Evolutionary conservation across 2,888 invertebrate genomes (phyloP), one percentile per base, ranked within the genome.

Genomic region (Apamea monoglypha): DNA sequence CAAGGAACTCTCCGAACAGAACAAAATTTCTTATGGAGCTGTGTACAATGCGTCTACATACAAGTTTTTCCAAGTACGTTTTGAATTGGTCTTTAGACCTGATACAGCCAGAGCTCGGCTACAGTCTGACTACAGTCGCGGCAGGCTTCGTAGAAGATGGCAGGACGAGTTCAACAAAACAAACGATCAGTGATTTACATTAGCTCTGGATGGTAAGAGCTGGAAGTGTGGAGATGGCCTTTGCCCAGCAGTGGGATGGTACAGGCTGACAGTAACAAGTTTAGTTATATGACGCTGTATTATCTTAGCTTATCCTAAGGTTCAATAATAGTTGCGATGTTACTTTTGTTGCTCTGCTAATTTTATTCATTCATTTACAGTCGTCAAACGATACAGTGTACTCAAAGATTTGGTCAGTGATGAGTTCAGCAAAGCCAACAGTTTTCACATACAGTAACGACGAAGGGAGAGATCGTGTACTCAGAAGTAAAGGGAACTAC

Each of bases 321-420:
- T 25, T 47, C 21, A 67, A 18, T 67, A 68, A n/a, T 2, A 59
- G 21, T 14, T 1, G 12, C 12, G 29, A 25, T 63, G 1, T 1
- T 21, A n/a, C 6, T 50, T 53, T 76, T 18, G 12, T 5, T 21
- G 14, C 2, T 1, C 14, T 71, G 21, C 25, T 36, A 67, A 76
- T 63, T 78, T 36, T 29, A 36, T 16, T 59, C 1, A 12, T 81
- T 81, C 1, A 50, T 79, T 77, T 61, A 32, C 92, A 98, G 98
- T 98, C 98, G 80, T 98, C 99, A 0, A 98, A 98, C 92, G 98
- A 99, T 87, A 97, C 98, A 0, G 98, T 98, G 6, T 99, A 99
- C 94, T 98, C 98, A 92, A 98, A 98, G 90, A 98, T 99, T 97
- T 99, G 99, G 98, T 97, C 98, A 66, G 98, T 98, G 87, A 99